phyloP scores from a whole-genome alignment of 2,797 vertebrate species.

The Leuciscus waleckii region DNA sequence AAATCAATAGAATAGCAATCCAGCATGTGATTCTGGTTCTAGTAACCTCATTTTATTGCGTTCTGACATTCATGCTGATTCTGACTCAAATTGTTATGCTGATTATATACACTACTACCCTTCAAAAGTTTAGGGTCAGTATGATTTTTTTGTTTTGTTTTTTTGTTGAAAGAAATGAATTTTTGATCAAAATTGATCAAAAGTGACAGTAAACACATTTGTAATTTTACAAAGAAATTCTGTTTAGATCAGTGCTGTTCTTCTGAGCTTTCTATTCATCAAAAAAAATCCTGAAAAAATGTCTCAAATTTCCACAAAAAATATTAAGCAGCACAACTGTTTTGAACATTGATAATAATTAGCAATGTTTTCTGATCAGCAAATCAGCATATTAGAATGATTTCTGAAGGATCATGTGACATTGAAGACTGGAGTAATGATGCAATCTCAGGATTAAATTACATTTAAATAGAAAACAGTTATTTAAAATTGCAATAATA shows the following conservation, averaged over 20 bases:
- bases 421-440: not conserved
- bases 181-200: not conserved
- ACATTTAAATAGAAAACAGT: not conserved
- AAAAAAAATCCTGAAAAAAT: not conserved
- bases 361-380: not conserved
- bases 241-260: not conserved
- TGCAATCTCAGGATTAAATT: not conserved
- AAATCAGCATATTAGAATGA: not conserved
- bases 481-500: not conserved
- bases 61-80: not conserved
- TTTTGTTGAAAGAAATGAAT: not conserved
- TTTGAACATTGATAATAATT: not conserved
- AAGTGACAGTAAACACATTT: not conserved
- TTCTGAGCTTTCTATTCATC: not conserved
- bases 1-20: constrained; percentile 4
- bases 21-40: not conserved
- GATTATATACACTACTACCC: too few species aligned
- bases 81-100: too few species aligned
- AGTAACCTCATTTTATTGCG: not conserved
- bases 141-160: not conserved
- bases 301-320: not conserved
- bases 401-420: not conserved
- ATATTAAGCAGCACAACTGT: not conserved
- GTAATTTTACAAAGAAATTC: not conserved
- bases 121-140: not conserved